Base-by-base conservation (phyloP, 2,797 vertebrate genomes). In the Peromyscus attwateri region DNA sequence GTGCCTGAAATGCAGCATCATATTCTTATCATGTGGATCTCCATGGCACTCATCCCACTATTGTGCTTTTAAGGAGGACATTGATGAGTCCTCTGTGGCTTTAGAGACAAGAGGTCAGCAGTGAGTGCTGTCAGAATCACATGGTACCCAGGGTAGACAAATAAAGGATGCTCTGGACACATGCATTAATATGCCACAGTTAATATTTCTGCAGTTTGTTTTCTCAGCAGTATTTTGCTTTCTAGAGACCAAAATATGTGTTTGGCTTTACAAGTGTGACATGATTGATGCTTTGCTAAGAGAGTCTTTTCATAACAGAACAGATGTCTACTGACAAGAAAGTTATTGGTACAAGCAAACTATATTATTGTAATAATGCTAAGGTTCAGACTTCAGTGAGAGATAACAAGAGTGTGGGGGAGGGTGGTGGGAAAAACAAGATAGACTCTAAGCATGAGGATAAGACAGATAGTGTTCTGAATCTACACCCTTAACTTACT, bases 301-400 rank as follows among this genome's bases (percentile, higher is more conserved):
- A 96, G 40, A 95, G 91, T 37, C 95, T 91, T 96, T 96, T 97
- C 97, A 93, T 96, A 96, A 95, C n/a, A 6, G 70, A 96, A 88
- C 95, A 97, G 95, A 98, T 97, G 94, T 97, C 97, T 97, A 84
- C 89, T 97, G 92, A 98, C 96, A 97, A 96, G 97, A 90, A 97
- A 94, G 95, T 95, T 97, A 97, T 97, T 95, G 97, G 92, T 83
- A 94, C 92, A 96, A 97, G 92, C 29, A 85, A 96, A 97, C 92
- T 94, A 75, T 87, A 94, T 96, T 92, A 97, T 92, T 97, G 71
- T 73, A 95, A 85, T 95, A 77, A 95, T 76, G 76, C 91, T 89
- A 96, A 94, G 55, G 60, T 90, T 97, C 87, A 92, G 55, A 66
- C 87, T 90, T 92, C 64, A 96, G 95, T 55, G 89, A 92, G 93